Evolutionary conservation across 2,113 vertebrate species (phyloP), one percentile per base, ranked within the genome.

Genomic region (Rattus rattus): DNA sequence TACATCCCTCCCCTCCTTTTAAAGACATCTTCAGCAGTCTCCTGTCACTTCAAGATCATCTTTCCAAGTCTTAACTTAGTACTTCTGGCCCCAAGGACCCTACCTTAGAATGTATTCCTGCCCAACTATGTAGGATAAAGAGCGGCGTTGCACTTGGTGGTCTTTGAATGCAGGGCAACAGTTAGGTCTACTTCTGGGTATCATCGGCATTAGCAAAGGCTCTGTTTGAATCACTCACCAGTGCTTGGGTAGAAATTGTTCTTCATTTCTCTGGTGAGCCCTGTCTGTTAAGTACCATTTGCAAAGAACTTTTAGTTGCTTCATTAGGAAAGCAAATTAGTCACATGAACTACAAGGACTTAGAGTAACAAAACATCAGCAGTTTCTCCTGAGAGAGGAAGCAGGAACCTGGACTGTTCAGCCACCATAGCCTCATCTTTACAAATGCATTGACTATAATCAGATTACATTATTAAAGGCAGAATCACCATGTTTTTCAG

Each of bases 401-500:
- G 52, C 83, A n/a, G 30, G 7, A 80, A 65, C 72, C 88, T 73
- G 95, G 91, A 96, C 97, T 36, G 72, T 47, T 76, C 84, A 77
- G 69, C 89, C 91, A 80, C 73, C 4, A 47, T 47, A 30, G 43
- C 83, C 69, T 87, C 95, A 93, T 95, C 97, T 97, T 94, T 87
- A 91, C 92, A 98, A 97, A 63, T 80, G 49, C 96, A 95, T 97
- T 92, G 90, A 89, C 94, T 94, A 77, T 94, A 88, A 98, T 88
- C 77, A 70, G 69, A 95, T 84, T 90, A 61, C 65, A 39, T 70
- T 67, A 91, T 85, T 96, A 91, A 96, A 91, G 96, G 94, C 95
- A 96, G 96, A 96, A 67, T 83, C 88, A 77, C 24, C 75, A 80
- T 93, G 86, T 43, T 92, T 95, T 61, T 95, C 75, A 97, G 81